These are phyloP conservation scores for Slavum lentiscoides DNA, from an alignment of 2,888 invertebrate species.

Conservation along the genomic window DNA sequence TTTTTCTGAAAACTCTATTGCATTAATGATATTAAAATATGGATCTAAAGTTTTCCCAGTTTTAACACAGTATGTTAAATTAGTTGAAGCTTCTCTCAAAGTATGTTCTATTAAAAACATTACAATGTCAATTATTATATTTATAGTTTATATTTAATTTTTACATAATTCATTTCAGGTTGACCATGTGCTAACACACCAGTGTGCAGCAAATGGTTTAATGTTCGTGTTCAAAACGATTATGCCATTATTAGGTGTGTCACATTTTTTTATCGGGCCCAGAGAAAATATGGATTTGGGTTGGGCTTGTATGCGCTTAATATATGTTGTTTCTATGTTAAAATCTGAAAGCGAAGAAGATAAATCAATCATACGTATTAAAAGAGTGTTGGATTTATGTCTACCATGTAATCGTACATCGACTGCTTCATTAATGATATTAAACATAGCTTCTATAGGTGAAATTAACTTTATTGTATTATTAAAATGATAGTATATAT, in stretches of 20 bases:
- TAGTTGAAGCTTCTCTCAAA: constrained; percentile 33
- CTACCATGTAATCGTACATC: constrained; percentile 37
- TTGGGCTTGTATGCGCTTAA: constrained; percentile 43
- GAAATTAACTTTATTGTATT: constrained; percentile 7
- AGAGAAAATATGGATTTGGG: constrained; percentile 49
- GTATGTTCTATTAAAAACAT: constrained; percentile 7
- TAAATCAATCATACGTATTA: constrained; percentile 6
- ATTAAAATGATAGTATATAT: background rate
- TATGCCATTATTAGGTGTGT: constrained; percentile 38
- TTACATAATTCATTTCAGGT: constrained; percentile 13
- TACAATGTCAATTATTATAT: background rate
- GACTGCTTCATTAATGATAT: constrained; percentile 41
- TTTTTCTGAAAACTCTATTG: constrained; percentile 46
- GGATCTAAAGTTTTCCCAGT: constrained; percentile 42
- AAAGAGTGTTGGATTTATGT: constrained; percentile 42
- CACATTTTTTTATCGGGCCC: constrained; percentile 41
- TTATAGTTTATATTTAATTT: background rate
- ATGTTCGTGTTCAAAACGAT: constrained; percentile 47
- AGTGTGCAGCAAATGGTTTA: constrained; percentile 23
- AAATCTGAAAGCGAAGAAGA: constrained; percentile 13
- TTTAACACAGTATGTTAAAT: constrained; percentile 45
- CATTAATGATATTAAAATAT: constrained; percentile 43
- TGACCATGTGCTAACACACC: constrained; percentile 12
- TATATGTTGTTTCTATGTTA: constrained; percentile 31
- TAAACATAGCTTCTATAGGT: constrained; percentile 45